Evolutionary conservation across 2,888 invertebrate species (phyloP), one percentile per base, ranked within the genome.

Genomic region (Tetranychus piercei): DNA sequence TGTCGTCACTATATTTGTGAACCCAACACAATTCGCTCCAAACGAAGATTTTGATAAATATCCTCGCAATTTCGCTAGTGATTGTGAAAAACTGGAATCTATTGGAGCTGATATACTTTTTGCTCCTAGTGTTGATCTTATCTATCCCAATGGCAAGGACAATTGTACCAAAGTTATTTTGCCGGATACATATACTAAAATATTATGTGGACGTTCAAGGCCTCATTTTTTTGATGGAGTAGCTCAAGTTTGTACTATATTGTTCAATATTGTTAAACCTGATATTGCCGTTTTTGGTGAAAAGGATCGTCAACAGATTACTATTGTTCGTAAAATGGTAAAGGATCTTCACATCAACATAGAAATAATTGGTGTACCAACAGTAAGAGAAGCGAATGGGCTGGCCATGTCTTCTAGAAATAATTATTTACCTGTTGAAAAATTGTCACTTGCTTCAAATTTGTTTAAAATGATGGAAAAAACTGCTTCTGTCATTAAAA

Each of bases 241-340:
- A 1, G 44, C 72, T n/a, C 74, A 74, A n/a, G 73, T 75, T 34
- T 74, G 74, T 18, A n/a, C 64, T 9, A 73, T 44, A 65, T n/a
- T 75, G 55, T 75, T 75, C 74, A 75, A 75, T 55, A 55, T 73
- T 11, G 73, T 73, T 65, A 15, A 44, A 74, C 75, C 75, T 9
- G 20, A 75, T 73, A 15, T 34, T 20, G 75, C 75, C 2, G 22
- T 34, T 23, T 75, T 75, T 5, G 75, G 75, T 18, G 44, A 44
- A 44, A 75, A 75, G 44, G 75, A 75, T 74, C 44, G 44, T 1
- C 75, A 75, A 65, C 75, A 75, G 23, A 8, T 75, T 4, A 23
- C 44, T 8, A 43, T 75, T n/a, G 45, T 75, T 23, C 23, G 67
- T 18, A 20, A 66, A 6, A 45, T 75, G 72, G 75, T 75, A 18